Base-by-base conservation (phyloP, 2,888 invertebrate species). In the Lepidocyrtinus sp. region DNA sequence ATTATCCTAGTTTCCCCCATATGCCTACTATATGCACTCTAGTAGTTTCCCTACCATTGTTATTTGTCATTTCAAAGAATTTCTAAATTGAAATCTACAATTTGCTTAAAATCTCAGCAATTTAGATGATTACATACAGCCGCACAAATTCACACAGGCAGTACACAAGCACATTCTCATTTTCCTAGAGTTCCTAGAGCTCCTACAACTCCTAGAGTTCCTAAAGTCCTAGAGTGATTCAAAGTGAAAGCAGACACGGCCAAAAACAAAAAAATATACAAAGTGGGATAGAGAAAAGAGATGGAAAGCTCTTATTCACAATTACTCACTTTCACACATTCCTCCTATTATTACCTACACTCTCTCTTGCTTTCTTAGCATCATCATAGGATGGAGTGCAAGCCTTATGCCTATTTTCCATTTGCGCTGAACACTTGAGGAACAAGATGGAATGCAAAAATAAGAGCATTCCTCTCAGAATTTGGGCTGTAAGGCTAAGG, bases 31-130 rank as follows among this genome's bases (percentile, higher is more conserved):
- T n/a, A 36, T 5, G 36, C 36, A 36, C 36, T 36, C 36, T 36
- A 36, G 36, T 7, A 12, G 5, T 36, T 36, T 36, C 36, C 36
- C 12, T 36, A 5, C 36, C 36, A 36, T 36, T 36, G 46, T 55
- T 68, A 77, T 77, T 77, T 77, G 76, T 71, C 77, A 72, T 71
- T 72, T 72, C 61, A 71, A 67, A 77, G 61, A 50, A 65, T 1
- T 15, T 46, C 69, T 69, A 69, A 77, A 77, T 72, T 77, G 71
- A 77, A 77, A 77, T 67, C 61, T 72, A 67, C 72, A 72, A 72
- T 77, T 71, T 77, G 61, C 71, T 77, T 77, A 72, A 77, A 77
- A 77, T 77, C 77, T 77, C 72, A 26, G 77, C 77, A 77, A 77
- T 77, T 72, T 77, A 46, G 71, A 77, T 77, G 77, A 77, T 76